Conservation (phyloP, 30 jellyfish, hydroid and myxozoan genomes). For the Pseudorhiza aurosa region DNA sequence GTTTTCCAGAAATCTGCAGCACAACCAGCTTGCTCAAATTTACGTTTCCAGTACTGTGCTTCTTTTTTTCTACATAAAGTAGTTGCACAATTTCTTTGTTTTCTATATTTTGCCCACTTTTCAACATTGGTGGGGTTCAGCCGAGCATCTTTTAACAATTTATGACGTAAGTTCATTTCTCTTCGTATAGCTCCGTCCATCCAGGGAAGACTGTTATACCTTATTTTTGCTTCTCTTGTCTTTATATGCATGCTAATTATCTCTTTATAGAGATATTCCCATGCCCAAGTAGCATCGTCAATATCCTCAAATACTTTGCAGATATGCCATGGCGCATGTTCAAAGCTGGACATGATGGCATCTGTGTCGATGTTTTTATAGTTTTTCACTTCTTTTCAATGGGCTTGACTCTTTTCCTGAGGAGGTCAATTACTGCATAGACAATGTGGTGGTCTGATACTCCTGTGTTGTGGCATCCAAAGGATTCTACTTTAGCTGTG, state of each 20-base stretch:
- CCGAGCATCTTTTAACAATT: slow-evolving; percentile 40
- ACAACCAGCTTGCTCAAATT: slow-evolving; percentile 28
- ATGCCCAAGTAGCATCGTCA: slow-evolving; percentile 41
- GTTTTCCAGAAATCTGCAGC: slow-evolving; percentile 41
- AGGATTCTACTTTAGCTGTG: slow-evolving; percentile 38
- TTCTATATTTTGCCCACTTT: slow-evolving; percentile 19
- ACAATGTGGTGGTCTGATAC: slow-evolving; percentile 6
- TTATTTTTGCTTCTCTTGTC: slow-evolving; percentile 33
- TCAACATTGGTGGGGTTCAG: slow-evolving; percentile 25
- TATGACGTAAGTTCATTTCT: slow-evolving; percentile 20
- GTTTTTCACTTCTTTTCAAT: slow-evolving; percentile 3
- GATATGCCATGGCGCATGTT: slow-evolving; percentile 37
- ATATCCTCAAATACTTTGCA: slow-evolving; percentile 39
- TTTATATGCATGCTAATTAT: slow-evolving; percentile 17
- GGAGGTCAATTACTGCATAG: slow-evolving; percentile 19
- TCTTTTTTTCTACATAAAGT: slow-evolving; percentile 25
- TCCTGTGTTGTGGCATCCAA: slow-evolving; percentile 42
- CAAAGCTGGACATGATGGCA: not conserved
- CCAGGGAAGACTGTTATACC: slow-evolving; percentile 48
- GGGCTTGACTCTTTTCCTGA: slow-evolving; percentile 19
- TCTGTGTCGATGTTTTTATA: slow-evolving; percentile 8
- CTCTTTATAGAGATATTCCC: slow-evolving; percentile 38
- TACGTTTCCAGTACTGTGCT: slow-evolving; percentile 32
- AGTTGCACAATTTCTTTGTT: slow-evolving; percentile 21
- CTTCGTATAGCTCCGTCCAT: slow-evolving; percentile 15